Evolutionary conservation across 2,797 vertebrate genomes (phyloP).

Genomic region (Helostoma temminkii): DNA sequence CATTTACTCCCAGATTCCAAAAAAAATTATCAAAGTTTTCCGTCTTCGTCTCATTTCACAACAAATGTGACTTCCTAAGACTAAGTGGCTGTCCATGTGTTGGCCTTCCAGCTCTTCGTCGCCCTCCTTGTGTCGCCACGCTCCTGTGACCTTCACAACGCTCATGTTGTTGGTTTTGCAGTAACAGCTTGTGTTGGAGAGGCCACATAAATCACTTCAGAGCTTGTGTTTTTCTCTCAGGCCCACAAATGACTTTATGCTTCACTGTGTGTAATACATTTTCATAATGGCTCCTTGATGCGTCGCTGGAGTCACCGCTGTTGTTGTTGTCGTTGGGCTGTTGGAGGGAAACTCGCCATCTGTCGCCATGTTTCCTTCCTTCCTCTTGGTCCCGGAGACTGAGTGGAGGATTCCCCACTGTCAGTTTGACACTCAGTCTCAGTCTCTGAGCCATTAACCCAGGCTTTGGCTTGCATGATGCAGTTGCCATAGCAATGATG

Average conservation of each 20-base stretch:
- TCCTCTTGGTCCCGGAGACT: slow-evolving; percentile 14
- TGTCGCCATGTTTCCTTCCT: slow-evolving; percentile 31
- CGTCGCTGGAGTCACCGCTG: slow-evolving; percentile 22
- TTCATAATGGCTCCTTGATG: slow-evolving; percentile 53
- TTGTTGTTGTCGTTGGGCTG: slow-evolving; percentile 28
- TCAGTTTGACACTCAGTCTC: slow-evolving; percentile 38
- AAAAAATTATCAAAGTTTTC: no score
- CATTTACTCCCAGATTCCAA: no score
- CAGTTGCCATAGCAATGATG: slow-evolving; percentile 39
- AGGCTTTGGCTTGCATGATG: neutral
- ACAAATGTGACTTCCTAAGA: no score
- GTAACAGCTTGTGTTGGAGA: slow-evolving; percentile 28
- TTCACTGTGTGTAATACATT: slow-evolving; percentile 52
- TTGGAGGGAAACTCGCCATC: slow-evolving; percentile 48
- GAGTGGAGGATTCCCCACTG: slow-evolving; percentile 48
- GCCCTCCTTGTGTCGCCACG: neutral
- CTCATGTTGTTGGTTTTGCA: slow-evolving; percentile 1
- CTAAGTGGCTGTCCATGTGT: neutral
- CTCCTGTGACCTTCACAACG: slow-evolving; percentile 20
- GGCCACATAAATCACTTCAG: slow-evolving; percentile 50
- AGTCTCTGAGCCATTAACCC: slow-evolving; percentile 49
- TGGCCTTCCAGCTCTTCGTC: neutral
- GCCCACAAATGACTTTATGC: slow-evolving; percentile 50
- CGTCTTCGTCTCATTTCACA: no score
- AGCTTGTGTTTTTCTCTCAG: slow-evolving; percentile 28